These are phyloP conservation scores for Callyntrura sp. DNA, from an alignment of 2,888 invertebrate genomes.

Conservation along the genomic window DNA sequence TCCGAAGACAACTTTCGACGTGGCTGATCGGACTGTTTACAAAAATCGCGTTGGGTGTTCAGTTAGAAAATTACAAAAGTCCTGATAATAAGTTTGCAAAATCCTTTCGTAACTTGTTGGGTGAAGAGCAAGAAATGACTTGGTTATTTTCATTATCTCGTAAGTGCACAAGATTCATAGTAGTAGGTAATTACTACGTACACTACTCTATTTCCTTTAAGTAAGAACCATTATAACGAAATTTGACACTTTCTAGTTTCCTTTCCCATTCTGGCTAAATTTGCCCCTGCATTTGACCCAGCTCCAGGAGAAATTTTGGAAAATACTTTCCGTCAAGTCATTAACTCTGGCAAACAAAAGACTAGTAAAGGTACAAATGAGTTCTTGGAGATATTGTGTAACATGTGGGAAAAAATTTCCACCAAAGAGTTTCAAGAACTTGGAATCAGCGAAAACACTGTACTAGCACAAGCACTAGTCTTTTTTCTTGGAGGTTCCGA, in stretches of 20 bases:
- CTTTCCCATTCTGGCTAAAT: slow-evolving; percentile 73
- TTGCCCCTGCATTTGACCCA: slow-evolving; percentile 72
- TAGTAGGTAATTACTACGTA: too few relatives aligned
- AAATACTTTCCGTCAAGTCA: slow-evolving; percentile 70
- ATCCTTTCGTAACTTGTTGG: slow-evolving; percentile 74
- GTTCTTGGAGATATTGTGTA: slow-evolving; percentile 72
- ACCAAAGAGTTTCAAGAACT: slow-evolving; percentile 71
- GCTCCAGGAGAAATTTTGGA: slow-evolving; percentile 67
- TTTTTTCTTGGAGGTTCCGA: slow-evolving; percentile 81
- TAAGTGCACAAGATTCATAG: too few relatives aligned
- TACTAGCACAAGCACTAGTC: slow-evolving; percentile 79
- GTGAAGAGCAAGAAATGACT: slow-evolving; percentile 62
- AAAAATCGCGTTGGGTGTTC: slow-evolving; percentile 74
- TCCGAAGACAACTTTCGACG: slow-evolving; percentile 70
- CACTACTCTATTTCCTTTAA: too few relatives aligned
- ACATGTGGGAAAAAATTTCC: slow-evolving; percentile 60
- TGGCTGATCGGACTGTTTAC: slow-evolving; percentile 80
- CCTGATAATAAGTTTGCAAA: slow-evolving; percentile 78
- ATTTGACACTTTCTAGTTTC: slow-evolving; percentile 55
- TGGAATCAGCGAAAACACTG: slow-evolving; percentile 74
- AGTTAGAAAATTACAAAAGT: slow-evolving; percentile 71
- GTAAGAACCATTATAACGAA: too few relatives aligned
- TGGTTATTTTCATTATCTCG: slow-evolving; percentile 77
- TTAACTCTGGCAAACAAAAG: slow-evolving; percentile 55
- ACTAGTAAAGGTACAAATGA: slow-evolving; percentile 61